phyloP scores from a whole-genome alignment of 2,888 invertebrate species.

The Leucoptera coffeella region DNA sequence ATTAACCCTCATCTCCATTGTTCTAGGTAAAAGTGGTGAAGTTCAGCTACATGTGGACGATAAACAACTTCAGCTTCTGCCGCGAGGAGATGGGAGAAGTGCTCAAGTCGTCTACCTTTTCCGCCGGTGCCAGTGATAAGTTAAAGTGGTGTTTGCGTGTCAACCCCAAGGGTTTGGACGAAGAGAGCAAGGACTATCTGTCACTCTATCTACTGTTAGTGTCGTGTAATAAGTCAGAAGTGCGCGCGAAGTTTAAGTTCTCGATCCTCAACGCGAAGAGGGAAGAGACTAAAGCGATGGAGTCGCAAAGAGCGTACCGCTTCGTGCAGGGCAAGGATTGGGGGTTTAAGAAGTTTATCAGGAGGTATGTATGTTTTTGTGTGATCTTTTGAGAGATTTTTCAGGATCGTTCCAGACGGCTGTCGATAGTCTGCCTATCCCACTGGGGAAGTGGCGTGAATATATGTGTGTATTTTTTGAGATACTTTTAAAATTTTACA shows the following conservation, averaged over 20 bases:
- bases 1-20: too few species aligned
- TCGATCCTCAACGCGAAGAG: slow-evolving; percentile 99
- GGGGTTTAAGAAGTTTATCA: slow-evolving; percentile 99
- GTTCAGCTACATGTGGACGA: slow-evolving; percentile 99
- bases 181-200: slow-evolving; percentile 99
- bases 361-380: slow-evolving; percentile 52
- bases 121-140: slow-evolving; percentile 99
- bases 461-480: too few species aligned
- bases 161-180: slow-evolving; percentile 99
- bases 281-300: slow-evolving; percentile 99
- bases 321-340: slow-evolving; percentile 99
- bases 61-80: slow-evolving; percentile 99
- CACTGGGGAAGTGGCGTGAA: too few species aligned
- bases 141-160: slow-evolving; percentile 99
- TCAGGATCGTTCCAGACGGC: too few species aligned
- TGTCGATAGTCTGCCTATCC: too few species aligned
- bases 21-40: slow-evolving; percentile 99
- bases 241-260: slow-evolving; percentile 99
- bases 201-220: slow-evolving; percentile 97
- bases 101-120: slow-evolving; percentile 98
- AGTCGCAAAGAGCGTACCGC: slow-evolving; percentile 92
- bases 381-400: too few species aligned
- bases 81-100: slow-evolving; percentile 99
- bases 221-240: slow-evolving; percentile 99
- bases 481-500: too few species aligned